Base-by-base conservation (phyloP, 2,888 invertebrate species). In the Tipula lateralis region DNA sequence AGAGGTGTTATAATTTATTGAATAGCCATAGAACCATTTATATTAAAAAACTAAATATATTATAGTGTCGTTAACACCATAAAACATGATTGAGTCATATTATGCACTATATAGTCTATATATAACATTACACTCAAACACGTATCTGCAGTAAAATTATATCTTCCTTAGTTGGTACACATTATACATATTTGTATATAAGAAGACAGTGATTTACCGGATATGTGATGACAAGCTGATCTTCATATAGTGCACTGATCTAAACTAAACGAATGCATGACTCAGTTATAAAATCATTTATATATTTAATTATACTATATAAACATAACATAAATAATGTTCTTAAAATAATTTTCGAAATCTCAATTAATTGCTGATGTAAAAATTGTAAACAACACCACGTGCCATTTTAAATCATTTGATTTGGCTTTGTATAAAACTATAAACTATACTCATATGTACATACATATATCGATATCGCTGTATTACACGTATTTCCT, bases 381-480 rank as follows among this genome's bases (percentile, higher is more conserved):
- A 3, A 66, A 44, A 24, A 24, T 66, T 66, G 66, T 66, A 66
- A 66, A 66, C 66, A 66, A 66, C 66, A 66, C 66, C 66, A 66
- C 66, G 66, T 66, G 66, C 66, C 66, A 66, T 24, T 66, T 66
- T 66, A 66, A 66, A 66, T 66, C 66, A 66, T 66, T 66, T 24
- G 32, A 5, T 44, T 44, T 44, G n/a, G n/a, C n/a, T n/a, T n/a
- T n/a, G n/a, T n/a, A n/a, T n/a, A n/a, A n/a, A n/a, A n/a, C n/a
- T n/a, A n/a, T n/a, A n/a, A n/a, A n/a, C n/a, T n/a, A n/a, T n/a
- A n/a, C 6, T 44, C 5, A 36, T 36, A 12, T 9, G 36, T 36
- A 36, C 36, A 7, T 24, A 66, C 4, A 24, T 9, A 66, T 66
- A 66, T 66, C 24, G 66, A 66, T 66, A 66, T 66, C 66, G 12